Evolutionary conservation across 2,888 invertebrate species (phyloP).

Genomic region (Philereme vetulata): DNA sequence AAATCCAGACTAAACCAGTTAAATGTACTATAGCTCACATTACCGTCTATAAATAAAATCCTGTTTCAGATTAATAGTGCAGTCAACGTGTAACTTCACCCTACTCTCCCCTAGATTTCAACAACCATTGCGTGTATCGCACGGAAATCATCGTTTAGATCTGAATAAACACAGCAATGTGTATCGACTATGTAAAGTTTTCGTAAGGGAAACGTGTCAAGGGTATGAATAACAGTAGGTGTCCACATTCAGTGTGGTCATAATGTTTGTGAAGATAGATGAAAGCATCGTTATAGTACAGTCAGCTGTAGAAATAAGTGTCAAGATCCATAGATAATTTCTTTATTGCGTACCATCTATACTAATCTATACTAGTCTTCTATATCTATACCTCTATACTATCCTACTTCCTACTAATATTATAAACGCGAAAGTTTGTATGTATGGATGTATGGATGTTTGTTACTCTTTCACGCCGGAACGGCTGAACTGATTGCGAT

Average conservation of each 20-base stretch:
- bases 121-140: constrained; percentile 22
- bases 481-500: too few species aligned
- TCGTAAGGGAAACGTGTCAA: constrained; percentile 17
- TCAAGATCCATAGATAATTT: too few species aligned
- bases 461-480: too few species aligned
- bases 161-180: constrained; percentile 18
- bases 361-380: too few species aligned
- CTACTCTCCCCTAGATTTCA: constrained; percentile 4
- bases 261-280: constrained; percentile 25
- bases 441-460: too few species aligned
- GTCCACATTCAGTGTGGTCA: constrained; percentile 38
- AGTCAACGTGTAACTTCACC: constrained; percentile 41
- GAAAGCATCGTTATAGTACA: neutral
- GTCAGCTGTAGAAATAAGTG: too few species aligned
- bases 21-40: constrained; percentile 29
- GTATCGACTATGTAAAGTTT: neutral
- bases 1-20: constrained; percentile 35
- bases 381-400: too few species aligned
- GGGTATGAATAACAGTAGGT: constrained; percentile 38
- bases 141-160: neutral
- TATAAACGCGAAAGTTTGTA: too few species aligned
- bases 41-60: constrained; percentile 42
- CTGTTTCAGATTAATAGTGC: constrained; percentile 47
- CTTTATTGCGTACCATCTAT: too few species aligned
- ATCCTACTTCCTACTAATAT: too few species aligned